Conservation (phyloP, 2,113 vertebrate genomes). For the Muntiacus reevesi region DNA sequence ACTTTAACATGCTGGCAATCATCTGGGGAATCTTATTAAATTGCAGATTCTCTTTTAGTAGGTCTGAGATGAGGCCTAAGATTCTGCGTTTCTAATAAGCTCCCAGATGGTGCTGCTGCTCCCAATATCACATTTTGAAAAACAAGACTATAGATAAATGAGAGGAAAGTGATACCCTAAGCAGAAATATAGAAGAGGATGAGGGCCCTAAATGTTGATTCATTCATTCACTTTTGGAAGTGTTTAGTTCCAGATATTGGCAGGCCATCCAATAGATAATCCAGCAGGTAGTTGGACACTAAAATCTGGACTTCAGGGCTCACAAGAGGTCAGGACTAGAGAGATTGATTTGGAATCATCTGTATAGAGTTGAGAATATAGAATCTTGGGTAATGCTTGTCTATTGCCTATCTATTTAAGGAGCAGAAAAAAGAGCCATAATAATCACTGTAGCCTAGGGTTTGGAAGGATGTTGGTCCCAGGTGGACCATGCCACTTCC, state of each 20-base stretch:
- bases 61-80: neutral
- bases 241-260: neutral
- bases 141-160: neutral
- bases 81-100: constrained; percentile 5
- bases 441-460: neutral
- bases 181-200: neutral
- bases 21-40: neutral
- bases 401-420: neutral
- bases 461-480: neutral
- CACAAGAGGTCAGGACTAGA: neutral
- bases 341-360: neutral
- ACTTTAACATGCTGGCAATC: neutral
- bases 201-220: neutral
- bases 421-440: neutral
- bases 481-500: neutral
- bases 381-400: neutral
- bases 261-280: neutral
- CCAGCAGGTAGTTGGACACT: neutral
- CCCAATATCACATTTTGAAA: neutral
- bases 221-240: neutral
- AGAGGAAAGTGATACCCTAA: neutral
- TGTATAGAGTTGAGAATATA: neutral
- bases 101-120: neutral
- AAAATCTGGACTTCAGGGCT: neutral
- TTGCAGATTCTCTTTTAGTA: constrained; percentile 3